Conservation (phyloP, 2,113 vertebrate genomes). For the Steatornis caripensis region DNA sequence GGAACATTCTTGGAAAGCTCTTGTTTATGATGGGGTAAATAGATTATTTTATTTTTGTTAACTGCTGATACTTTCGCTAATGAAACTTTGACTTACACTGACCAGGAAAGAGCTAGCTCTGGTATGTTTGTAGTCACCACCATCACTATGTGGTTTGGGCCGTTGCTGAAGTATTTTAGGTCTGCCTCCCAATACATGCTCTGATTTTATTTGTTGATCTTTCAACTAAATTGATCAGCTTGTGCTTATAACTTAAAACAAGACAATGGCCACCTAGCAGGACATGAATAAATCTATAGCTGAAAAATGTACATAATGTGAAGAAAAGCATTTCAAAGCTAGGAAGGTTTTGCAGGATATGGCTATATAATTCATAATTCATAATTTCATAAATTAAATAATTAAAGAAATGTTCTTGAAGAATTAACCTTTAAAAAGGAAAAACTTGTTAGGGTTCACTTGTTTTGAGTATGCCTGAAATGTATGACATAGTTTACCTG, state of each 20-base stretch:
- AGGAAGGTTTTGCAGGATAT: not conserved
- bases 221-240: not conserved
- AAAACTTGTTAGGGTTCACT: not conserved
- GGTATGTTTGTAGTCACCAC: not conserved
- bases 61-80: not conserved
- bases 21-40: conserved; percentile 96
- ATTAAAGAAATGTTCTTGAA: not conserved
- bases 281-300: not conserved
- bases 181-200: not conserved
- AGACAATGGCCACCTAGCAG: not conserved
- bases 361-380: not conserved
- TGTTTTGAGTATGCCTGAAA: not conserved
- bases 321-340: not conserved
- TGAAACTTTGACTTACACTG: not conserved
- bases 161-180: not conserved
- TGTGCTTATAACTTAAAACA: not conserved
- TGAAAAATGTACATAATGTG: not conserved
- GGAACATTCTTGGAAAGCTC: conserved; percentile 98
- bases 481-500: not conserved
- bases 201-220: not conserved
- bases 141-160: not conserved
- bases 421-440: not conserved
- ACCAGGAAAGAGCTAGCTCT: not conserved
- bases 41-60: not conserved
- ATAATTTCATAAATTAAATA: not conserved